phyloP scores from a whole-genome alignment of 1,140 invertebrate species.

The Pararge aegeria region DNA sequence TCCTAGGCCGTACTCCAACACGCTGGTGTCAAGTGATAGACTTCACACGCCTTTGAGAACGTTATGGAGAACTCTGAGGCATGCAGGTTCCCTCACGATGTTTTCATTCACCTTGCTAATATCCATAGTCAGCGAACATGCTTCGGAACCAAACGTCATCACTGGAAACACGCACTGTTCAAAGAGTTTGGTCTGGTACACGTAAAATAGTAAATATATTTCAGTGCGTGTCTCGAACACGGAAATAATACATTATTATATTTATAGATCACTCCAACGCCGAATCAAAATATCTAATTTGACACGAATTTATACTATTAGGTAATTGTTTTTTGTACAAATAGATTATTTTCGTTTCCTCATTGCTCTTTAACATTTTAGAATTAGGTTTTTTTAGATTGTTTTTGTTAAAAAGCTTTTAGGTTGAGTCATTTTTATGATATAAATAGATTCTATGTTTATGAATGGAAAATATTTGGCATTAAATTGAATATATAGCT shows the following conservation, averaged over 20 bases:
- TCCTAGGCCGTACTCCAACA: too few species aligned
- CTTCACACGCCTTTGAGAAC: too few species aligned
- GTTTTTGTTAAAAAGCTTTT: slow-evolving; percentile 2
- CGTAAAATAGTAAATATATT: too few species aligned
- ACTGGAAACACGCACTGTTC: too few species aligned
- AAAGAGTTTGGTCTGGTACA: too few species aligned
- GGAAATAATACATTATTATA: slow-evolving; percentile 7
- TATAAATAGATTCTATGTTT: not conserved
- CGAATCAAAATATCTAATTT: slow-evolving; percentile 21
- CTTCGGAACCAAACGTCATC: too few species aligned
- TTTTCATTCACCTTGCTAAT: too few species aligned
- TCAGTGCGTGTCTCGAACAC: not conserved
- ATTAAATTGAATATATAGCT: too few species aligned
- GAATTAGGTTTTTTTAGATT: slow-evolving; percentile 11
- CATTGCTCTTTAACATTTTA: slow-evolving; percentile 11
- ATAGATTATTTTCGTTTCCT: slow-evolving; percentile 23
- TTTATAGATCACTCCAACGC: not conserved
- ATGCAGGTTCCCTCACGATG: too few species aligned
- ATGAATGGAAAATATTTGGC: not conserved
- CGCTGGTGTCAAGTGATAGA: too few species aligned
- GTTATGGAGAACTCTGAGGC: too few species aligned
- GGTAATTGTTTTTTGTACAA: slow-evolving; percentile 21
- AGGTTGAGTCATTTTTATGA: not conserved
- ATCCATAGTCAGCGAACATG: too few species aligned
- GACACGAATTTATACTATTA: slow-evolving; percentile 14